Conservation (phyloP, 1,140 invertebrate species). For the Octopus sinensis region DNA sequence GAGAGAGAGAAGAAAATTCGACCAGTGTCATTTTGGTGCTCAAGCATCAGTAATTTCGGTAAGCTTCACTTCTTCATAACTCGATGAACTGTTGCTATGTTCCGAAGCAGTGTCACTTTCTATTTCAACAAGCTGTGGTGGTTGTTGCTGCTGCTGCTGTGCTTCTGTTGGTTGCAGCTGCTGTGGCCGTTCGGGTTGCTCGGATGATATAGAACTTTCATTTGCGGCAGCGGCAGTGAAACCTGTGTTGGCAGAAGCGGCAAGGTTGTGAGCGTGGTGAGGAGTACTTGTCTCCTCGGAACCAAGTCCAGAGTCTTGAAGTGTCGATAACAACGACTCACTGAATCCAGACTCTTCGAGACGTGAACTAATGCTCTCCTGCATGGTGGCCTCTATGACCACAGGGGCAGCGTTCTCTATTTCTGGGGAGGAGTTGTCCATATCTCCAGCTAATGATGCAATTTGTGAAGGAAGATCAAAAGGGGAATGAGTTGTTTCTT, state of each 20-base stretch:
- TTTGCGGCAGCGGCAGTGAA: not conserved
- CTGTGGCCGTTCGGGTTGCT: not conserved
- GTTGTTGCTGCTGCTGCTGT: not conserved
- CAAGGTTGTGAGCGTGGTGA: not conserved
- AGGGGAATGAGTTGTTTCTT: not conserved
- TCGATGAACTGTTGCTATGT: constrained; percentile 1
- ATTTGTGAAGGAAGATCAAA: not conserved
- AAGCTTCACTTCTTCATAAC: constrained; percentile 10
- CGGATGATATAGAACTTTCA: not conserved
- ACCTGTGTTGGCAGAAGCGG: not conserved
- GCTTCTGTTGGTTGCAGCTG: not conserved
- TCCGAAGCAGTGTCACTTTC: constrained; percentile 6
- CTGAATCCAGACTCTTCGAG: constrained; percentile 10
- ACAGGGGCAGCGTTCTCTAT: not conserved
- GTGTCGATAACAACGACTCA: not conserved
- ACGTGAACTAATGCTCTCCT: not conserved
- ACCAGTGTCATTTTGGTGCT: not conserved
- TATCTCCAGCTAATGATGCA: not conserved
- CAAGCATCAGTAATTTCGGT: not conserved
- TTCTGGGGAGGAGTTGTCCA: not conserved
- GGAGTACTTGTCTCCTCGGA: not conserved
- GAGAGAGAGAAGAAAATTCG: too few species aligned
- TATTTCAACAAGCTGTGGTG: not conserved
- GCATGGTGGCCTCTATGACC: not conserved
- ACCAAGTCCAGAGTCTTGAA: constrained; percentile 12